phyloP scores from a whole-genome alignment of 1,140 invertebrate species.

The Copidosoma floridanum region DNA sequence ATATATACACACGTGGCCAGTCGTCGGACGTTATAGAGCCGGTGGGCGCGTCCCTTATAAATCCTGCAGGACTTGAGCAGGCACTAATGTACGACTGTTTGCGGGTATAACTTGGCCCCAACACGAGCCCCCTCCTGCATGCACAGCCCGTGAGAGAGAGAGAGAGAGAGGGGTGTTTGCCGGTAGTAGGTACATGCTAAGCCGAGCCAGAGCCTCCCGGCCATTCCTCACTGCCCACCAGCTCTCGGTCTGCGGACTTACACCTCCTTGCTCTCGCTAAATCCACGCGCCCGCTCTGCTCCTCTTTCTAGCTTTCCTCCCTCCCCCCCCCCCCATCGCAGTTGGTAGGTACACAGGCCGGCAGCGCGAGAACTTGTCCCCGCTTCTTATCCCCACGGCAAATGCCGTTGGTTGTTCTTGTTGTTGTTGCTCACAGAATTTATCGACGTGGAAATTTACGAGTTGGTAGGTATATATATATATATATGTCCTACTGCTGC shows the following conservation, averaged over 20 bases:
- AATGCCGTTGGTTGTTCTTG: slow-evolving; percentile 45
- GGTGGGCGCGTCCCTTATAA: slow-evolving; percentile 52
- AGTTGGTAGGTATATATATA: no score
- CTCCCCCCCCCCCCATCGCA: not conserved
- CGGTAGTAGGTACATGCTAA: slow-evolving; percentile 52
- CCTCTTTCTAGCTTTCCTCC: not conserved
- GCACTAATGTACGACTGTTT: slow-evolving; percentile 60
- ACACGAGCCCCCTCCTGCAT: slow-evolving; percentile 52
- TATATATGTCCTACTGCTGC: no score
- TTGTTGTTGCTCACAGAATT: no score
- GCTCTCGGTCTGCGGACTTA: slow-evolving; percentile 39
- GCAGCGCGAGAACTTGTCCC: slow-evolving; percentile 45
- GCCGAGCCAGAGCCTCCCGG: slow-evolving; percentile 54
- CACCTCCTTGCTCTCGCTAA: slow-evolving; percentile 32
- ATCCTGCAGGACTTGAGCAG: slow-evolving; percentile 55
- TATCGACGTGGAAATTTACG: slow-evolving; percentile 52
- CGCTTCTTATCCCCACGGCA: slow-evolving; percentile 51
- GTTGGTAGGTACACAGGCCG: not conserved
- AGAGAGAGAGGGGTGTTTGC: no score
- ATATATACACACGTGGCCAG: no score
- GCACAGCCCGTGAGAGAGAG: not conserved
- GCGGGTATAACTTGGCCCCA: slow-evolving; percentile 57
- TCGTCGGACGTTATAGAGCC: no score
- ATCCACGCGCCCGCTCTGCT: slow-evolving; percentile 7
- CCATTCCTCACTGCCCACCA: slow-evolving; percentile 51